Evolutionary conservation across 2,888 invertebrate species (phyloP).

Genomic region (Rambutsinella grinnellia): DNA sequence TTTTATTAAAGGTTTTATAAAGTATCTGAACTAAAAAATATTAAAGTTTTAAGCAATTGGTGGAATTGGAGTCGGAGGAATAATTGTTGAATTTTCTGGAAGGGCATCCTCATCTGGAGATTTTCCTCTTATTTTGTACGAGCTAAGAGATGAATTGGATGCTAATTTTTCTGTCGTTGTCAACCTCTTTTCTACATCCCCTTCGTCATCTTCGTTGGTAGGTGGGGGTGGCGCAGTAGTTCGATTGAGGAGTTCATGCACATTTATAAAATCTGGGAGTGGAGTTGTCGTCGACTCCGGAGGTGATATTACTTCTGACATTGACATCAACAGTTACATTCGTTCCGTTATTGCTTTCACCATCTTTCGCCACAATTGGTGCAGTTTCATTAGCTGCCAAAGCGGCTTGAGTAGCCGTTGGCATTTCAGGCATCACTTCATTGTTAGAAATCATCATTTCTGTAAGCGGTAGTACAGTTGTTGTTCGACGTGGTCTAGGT

Average conservation of each 20-base stretch:
- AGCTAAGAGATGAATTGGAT: background rate
- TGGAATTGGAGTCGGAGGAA: background rate
- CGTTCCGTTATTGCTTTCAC: constrained; percentile 3
- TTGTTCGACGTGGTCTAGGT: constrained; percentile 22
- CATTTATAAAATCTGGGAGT: background rate
- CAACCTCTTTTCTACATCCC: constrained; percentile 14
- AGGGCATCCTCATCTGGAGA: constrained; percentile 3
- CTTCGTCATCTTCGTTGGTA: constrained; percentile 29
- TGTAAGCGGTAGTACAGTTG: constrained; percentile 13
- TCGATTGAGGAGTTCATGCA: constrained; percentile 1
- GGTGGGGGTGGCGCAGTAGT: background rate
- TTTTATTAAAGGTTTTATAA: no score
- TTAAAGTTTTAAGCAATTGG: background rate
- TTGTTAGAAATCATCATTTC: background rate
- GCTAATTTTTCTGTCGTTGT: background rate
- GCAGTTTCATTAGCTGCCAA: background rate
- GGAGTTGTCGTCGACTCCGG: constrained; percentile 6
- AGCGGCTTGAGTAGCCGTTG: background rate
- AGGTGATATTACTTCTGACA: background rate
- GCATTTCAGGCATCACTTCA: background rate
- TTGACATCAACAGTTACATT: background rate
- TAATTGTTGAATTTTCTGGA: no score
- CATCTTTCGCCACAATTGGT: constrained; percentile 10
- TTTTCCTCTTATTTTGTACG: constrained; percentile 11
- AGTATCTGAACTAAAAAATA: background rate